phyloP scores from a whole-genome alignment of 92 coral and sea anemone species.

The Umimayanthus chanpuru region DNA sequence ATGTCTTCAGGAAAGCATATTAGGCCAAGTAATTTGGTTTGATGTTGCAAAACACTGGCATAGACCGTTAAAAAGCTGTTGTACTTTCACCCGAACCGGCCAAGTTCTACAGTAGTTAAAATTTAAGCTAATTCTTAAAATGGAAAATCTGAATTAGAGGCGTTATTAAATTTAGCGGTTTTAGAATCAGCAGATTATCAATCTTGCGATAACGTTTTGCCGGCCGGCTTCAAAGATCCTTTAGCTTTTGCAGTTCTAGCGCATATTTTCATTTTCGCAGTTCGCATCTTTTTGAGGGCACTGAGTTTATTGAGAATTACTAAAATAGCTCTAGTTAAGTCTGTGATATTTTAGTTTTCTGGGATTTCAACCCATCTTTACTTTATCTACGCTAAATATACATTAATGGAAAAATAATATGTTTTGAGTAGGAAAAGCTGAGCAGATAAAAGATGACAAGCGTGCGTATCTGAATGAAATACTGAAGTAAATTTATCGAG shows the following conservation, averaged over 20 bases:
- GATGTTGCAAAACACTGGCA: not conserved
- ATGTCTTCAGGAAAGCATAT: not conserved
- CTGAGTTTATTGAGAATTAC: not conserved
- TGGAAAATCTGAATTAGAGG: constrained; percentile 37
- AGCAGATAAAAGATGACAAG: constrained; percentile 20
- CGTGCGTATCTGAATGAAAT: constrained; percentile 27
- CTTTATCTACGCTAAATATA: constrained; percentile 14
- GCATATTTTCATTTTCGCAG: not conserved
- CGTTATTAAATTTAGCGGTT: constrained; percentile 50
- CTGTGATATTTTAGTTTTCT: not conserved
- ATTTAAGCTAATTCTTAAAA: constrained; percentile 30
- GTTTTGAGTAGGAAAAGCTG: constrained; percentile 9
- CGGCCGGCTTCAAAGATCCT: constrained; percentile 34
- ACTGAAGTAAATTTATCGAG: not conserved
- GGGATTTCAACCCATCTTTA: not conserved
- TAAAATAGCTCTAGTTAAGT: not conserved
- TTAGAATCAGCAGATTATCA: constrained; percentile 41
- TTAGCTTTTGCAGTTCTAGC: not conserved
- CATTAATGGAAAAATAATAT: constrained; percentile 20
- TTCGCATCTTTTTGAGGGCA: not conserved
- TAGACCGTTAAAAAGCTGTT: not conserved
- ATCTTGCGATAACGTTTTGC: constrained; percentile 33
- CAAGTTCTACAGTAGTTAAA: constrained; percentile 3
- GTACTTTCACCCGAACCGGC: not conserved
- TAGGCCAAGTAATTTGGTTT: not conserved